Percentiles rank a stretch among this genome's conserved stretches.
These are phyloP conservation scores for Apolygus lucorum DNA, from an alignment of 1,140 invertebrate species.

Conservation along the genomic window DNA sequence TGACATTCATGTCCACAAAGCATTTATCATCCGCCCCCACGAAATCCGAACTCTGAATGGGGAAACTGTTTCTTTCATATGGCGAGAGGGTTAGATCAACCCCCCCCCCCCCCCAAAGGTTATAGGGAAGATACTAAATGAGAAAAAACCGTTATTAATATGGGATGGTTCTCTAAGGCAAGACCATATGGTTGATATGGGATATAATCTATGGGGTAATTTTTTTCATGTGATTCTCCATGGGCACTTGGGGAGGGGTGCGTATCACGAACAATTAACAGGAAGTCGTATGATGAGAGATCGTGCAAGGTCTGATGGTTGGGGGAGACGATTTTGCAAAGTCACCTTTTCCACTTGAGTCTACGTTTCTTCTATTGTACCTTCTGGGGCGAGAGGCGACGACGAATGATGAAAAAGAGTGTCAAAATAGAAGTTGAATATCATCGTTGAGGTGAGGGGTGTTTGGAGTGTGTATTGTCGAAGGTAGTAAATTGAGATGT, in stretches of 20 bases:
- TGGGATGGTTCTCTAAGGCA: too few species aligned
- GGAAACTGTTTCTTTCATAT: neutral
- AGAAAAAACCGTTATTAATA: too few species aligned
- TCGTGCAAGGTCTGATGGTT: neutral
- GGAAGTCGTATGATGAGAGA: conserved; percentile 2
- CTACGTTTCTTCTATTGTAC: neutral
- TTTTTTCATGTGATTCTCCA: too few species aligned
- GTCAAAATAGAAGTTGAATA: neutral
- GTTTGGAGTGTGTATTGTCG: too few species aligned
- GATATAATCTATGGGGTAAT: too few species aligned
- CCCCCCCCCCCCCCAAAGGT: too few species aligned
- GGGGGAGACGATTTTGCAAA: conserved; percentile 1
- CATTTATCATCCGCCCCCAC: neutral
- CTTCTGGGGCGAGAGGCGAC: too few species aligned
- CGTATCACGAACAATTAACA: conserved; percentile 13
- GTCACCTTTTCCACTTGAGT: neutral
- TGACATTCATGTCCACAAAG: neutral
- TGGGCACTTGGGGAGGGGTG: too few species aligned
- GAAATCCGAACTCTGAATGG: neutral
- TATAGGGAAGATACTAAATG: too few species aligned
- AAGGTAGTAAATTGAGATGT: too few species aligned
- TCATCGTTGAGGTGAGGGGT: neutral
- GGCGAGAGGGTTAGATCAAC: neutral
- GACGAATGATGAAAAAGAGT: too few species aligned
- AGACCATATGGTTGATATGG: too few species aligned